phyloP scores from a whole-genome alignment of 2,888 invertebrate genomes.

The Anthoptus insignis region DNA sequence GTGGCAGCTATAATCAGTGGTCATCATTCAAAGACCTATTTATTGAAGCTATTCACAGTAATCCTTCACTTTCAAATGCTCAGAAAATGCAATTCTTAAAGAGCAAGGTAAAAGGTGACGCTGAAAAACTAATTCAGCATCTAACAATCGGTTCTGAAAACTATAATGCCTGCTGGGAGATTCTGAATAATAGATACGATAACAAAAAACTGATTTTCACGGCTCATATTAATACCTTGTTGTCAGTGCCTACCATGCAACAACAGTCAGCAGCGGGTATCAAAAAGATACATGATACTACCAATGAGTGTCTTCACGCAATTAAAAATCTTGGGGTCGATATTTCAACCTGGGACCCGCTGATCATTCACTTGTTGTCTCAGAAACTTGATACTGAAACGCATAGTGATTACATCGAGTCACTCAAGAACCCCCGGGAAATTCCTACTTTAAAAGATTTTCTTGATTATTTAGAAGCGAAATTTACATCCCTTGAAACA shows the following conservation, averaged over 20 bases:
- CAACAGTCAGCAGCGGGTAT: not conserved
- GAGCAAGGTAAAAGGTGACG: slow-evolving; percentile 44
- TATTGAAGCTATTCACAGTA: slow-evolving; percentile 46
- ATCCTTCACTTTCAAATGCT: slow-evolving; percentile 42
- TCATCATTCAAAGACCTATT: slow-evolving; percentile 46
- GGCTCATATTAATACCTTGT: no score
- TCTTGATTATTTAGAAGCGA: not conserved
- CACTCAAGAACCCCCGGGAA: not conserved
- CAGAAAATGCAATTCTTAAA: slow-evolving; percentile 23
- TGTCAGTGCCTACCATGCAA: no score
- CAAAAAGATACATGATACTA: not conserved
- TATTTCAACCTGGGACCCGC: not conserved
- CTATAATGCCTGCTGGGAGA: slow-evolving; percentile 45
- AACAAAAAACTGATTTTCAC: no score
- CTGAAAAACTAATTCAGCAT: slow-evolving; percentile 47
- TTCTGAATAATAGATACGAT: slow-evolving; percentile 26
- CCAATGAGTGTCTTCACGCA: not conserved
- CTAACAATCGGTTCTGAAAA: slow-evolving; percentile 45
- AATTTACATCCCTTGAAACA: not conserved
- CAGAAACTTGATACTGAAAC: not conserved
- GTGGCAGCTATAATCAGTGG: slow-evolving; percentile 45
- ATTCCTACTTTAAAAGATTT: not conserved
- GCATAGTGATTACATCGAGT: not conserved
- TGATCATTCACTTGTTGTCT: not conserved
- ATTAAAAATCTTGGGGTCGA: not conserved